Percentiles rank a stretch among this genome's conserved stretches.
Evolutionary conservation across 35 echinoderm and acorn worm genomes (phyloP).

Genomic region (Ophioderma brevispina): DNA sequence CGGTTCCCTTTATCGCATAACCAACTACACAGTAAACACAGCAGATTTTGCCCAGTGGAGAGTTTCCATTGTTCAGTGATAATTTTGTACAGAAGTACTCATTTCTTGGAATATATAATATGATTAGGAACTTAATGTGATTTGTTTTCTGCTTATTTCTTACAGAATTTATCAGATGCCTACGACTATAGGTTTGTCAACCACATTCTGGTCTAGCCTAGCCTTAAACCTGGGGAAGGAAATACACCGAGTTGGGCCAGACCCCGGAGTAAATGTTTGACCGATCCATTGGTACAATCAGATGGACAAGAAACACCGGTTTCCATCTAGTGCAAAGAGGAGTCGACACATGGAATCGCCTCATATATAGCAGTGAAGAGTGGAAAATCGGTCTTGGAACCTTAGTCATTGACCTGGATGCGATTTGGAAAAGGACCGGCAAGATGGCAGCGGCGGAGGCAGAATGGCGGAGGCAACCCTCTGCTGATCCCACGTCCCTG

Average conservation of each 20-base stretch:
- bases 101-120: no score
- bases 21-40: no score
- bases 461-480: background rate
- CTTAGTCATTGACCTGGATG: conserved; percentile 97
- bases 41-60: no score
- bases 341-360: conserved; percentile 28
- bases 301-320: conserved; percentile 36
- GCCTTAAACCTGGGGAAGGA: background rate
- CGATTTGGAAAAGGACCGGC: conserved; percentile 97
- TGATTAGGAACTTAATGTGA: no score
- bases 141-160: background rate
- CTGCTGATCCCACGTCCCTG: conserved; percentile 77
- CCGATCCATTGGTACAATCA: conserved; percentile 9
- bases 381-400: conserved; percentile 99
- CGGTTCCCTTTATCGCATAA: no score
- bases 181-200: background rate
- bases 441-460: conserved; percentile 37
- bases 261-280: background rate
- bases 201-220: background rate
- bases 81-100: no score
- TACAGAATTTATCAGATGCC: background rate
- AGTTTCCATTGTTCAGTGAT: no score
- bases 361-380: conserved; percentile 98
- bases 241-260: background rate
- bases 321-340: conserved; percentile 55